A percentile compares a stretch with the other conserved stretches of the same genome.
These are phyloP conservation scores for Drosophila bipectinata DNA, from an alignment of 1,140 invertebrate genomes.

Conservation along the genomic window DNA sequence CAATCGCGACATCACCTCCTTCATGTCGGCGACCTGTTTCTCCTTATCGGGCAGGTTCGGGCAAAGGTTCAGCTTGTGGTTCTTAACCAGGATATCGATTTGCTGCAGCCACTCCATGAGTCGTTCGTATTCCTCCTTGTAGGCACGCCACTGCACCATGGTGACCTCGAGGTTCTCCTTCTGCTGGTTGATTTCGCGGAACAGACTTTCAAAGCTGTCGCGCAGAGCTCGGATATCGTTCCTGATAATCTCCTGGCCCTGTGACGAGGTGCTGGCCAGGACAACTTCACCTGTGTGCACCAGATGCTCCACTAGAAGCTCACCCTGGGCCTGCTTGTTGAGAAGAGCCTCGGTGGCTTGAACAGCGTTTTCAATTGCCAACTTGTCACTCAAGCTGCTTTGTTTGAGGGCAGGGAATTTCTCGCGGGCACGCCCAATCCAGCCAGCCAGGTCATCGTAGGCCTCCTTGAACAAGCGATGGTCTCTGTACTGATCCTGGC, in stretches of 20 bases:
- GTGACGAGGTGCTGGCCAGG: conserved; percentile 91
- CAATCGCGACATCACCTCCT: conserved; percentile 90
- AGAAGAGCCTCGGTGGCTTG: conserved; percentile 93
- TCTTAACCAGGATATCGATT: conserved; percentile 95
- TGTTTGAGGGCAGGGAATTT: conserved; percentile 95
- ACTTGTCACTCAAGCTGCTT: conserved; percentile 92
- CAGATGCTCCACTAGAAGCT: conserved; percentile 93
- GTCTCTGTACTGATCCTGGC: conserved; percentile 94
- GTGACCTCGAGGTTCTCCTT: conserved; percentile 93
- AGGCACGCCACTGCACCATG: conserved; percentile 93
- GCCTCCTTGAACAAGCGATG: conserved; percentile 95
- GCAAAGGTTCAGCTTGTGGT: conserved; percentile 93
- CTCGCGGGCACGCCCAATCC: conserved; percentile 93
- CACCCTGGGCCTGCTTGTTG: conserved; percentile 95
- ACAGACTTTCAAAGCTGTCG: conserved; percentile 93
- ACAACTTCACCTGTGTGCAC: conserved; percentile 94
- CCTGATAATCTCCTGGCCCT: conserved; percentile 91
- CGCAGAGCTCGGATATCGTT: conserved; percentile 93
- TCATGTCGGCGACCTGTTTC: conserved; percentile 92
- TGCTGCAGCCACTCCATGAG: conserved; percentile 97
- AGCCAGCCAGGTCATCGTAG: conserved; percentile 93
- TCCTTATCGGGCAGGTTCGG: conserved; percentile 93
- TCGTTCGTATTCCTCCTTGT: conserved; percentile 96
- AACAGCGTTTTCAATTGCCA: conserved; percentile 94
- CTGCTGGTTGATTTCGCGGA: conserved; percentile 93